Base-by-base conservation (phyloP, 2,113 vertebrate species). In the Cricetomys ansorgei region DNA sequence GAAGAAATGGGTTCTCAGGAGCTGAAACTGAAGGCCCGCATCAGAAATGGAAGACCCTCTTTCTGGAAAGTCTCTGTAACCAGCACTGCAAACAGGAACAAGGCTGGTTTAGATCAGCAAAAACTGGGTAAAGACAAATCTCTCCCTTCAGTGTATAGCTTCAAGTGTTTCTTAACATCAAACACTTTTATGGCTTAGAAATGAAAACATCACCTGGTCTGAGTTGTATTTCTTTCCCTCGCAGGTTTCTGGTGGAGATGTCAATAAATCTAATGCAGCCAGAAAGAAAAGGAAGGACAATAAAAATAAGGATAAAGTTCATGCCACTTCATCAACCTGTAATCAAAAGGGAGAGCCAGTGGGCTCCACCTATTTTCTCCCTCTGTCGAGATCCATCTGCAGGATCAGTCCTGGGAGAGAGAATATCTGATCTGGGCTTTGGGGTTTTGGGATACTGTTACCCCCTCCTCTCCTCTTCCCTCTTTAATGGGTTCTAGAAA, bases 401-500 rank as follows among this genome's bases (percentile, higher is more conserved):
- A 34, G 59, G 17, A 85, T 83, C 21, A 0, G 0, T 29, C 75
- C 84, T 15, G 27, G 53, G 43, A 92, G 50, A 87, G 21, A 92
- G 50, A 89, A 5, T 40, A 79, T 89, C 81, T 29, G 67, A n/a
- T 19, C 45, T 50, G 90, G 80, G 37, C n/a, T 92, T n/a, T 25
- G 83, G 84, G 94, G 85, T 59, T 89, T 93, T 50, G 7, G 81
- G 80, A 59, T 89, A 90, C 62, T 45, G 50, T 95, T 53, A 77
- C 80, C 85, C 80, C 93, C 64, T 88, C 92, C 59, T 55, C 57
- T 88, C 77, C 37, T 87, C 97, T 88, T 91, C 67, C 92, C 93
- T 83, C 79, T 95, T 75, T 96, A 94, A 97, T 92, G 95, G 95
- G 94, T 89, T 96, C 97, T 97, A 96, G 97, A 97, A 97, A 97